These are phyloP conservation scores for Patagioenas fasciata DNA, from an alignment of 2,113 vertebrate species.

Conservation along the genomic window DNA sequence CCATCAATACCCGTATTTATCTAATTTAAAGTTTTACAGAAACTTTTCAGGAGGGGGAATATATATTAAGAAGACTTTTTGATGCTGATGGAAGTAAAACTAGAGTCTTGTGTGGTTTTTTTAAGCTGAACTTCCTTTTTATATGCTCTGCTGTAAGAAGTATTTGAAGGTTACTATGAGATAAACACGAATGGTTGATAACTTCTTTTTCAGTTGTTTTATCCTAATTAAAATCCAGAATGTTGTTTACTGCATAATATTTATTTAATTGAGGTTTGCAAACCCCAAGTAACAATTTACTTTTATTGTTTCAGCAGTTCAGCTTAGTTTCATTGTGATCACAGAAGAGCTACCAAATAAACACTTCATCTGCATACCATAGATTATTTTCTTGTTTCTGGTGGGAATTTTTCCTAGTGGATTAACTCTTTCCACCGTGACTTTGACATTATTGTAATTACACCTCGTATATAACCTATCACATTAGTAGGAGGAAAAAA, in stretches of 20 bases:
- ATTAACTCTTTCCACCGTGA: constrained; percentile 40
- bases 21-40: constrained; percentile 35
- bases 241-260: constrained; percentile 55
- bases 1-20: background rate
- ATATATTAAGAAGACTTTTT: background rate
- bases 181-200: constrained; percentile 1
- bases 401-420: background rate
- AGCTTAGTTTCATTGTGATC: constrained; percentile 47
- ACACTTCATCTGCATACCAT: constrained; percentile 12
- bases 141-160: background rate
- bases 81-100: background rate
- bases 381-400: background rate
- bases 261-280: constrained; percentile 59
- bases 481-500: constrained; percentile 24
- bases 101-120: background rate
- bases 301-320: constrained; percentile 61
- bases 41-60: background rate
- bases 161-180: background rate
- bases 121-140: background rate
- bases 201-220: constrained; percentile 41
- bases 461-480: constrained; percentile 20
- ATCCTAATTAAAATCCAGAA: constrained; percentile 61
- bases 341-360: constrained; percentile 25
- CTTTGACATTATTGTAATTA: constrained; percentile 34
- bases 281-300: constrained; percentile 58